Conservation (phyloP, 2,797 vertebrate genomes). For the Lepidocolaptes lacrymiger region DNA sequence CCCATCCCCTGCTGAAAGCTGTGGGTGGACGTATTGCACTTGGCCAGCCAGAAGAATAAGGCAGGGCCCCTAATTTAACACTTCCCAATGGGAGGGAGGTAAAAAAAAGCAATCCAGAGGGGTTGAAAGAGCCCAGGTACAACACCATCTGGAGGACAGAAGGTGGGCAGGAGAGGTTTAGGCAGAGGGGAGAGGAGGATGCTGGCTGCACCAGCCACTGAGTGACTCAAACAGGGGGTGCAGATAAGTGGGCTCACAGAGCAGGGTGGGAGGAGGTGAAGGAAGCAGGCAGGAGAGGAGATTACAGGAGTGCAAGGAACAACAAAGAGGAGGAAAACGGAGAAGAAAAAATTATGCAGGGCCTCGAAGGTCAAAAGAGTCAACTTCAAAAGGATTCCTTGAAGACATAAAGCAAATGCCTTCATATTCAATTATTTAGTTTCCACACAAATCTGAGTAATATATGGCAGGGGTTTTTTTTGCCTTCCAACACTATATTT, state of each 20-base stretch:
- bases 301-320: conserved; percentile 1
- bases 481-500: background rate
- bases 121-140: background rate
- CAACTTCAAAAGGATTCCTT: conserved; percentile 61
- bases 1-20: conserved; percentile 31
- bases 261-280: conserved; percentile 28
- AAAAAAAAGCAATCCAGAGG: background rate
- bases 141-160: background rate
- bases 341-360: conserved; percentile 21
- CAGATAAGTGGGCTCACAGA: background rate
- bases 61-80: background rate
- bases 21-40: background rate
- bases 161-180: background rate
- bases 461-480: background rate
- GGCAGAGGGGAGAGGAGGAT: background rate
- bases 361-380: conserved; percentile 20
- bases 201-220: background rate
- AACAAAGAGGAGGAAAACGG: conserved; percentile 13
- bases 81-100: conserved; percentile 10
- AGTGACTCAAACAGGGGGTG: background rate
- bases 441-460: background rate
- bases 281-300: conserved; percentile 14
- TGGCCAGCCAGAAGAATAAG: background rate
- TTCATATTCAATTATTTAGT: conserved; percentile 25
- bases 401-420: background rate